Base-by-base conservation (phyloP, 2,797 vertebrate genomes). In the Muscicapa comitata region DNA sequence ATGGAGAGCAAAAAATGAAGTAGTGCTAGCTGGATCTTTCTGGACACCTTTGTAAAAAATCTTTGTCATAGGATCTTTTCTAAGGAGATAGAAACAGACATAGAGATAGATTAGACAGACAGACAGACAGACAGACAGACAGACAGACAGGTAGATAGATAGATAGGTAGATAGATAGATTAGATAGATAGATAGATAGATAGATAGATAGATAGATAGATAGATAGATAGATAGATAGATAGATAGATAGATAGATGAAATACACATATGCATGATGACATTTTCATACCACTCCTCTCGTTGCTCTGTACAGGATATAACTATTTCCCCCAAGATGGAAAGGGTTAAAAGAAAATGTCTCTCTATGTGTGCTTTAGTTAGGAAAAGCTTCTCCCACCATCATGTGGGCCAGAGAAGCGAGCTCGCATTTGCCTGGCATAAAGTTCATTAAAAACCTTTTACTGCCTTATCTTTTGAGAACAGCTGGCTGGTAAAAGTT, bases 401-500 rank as follows among this genome's bases (percentile, higher is more conserved):
- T 15, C 33, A 24, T 6, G 15, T 29, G 31, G 51, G 37, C 37
- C 18, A 40, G 12, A 73, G 10, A 59, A 58, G 21, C 29, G n/a
- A 59, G 23, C 7, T 50, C 91, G 38, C 3, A 14, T 80, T 83
- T 86, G 13, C 13, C 33, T 73, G 47, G 28, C 61, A 62, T 0
- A 10, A 31, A 5, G 17, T 25, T 73, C 53, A 29, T 82, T 67
- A 86, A 55, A 55, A 59, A 20, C 42, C 29, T 40, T 29, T 24
- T 28, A 13, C 45, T 67, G 37, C 71, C 79, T 94, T 79, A 82
- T 94, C 86, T 88, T 76, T 72, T 15, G 6, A 57, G 74, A 93
- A 76, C 88, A 92, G 84, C 86, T 94, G 94, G 59, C 51, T 50
- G n/a, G 13, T 75, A 87, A 81, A 92, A 90, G 43, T 53, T 62